These are phyloP conservation scores for Eupithecia abbreviata DNA, from an alignment of 2,888 invertebrate species.

Conservation along the genomic window DNA sequence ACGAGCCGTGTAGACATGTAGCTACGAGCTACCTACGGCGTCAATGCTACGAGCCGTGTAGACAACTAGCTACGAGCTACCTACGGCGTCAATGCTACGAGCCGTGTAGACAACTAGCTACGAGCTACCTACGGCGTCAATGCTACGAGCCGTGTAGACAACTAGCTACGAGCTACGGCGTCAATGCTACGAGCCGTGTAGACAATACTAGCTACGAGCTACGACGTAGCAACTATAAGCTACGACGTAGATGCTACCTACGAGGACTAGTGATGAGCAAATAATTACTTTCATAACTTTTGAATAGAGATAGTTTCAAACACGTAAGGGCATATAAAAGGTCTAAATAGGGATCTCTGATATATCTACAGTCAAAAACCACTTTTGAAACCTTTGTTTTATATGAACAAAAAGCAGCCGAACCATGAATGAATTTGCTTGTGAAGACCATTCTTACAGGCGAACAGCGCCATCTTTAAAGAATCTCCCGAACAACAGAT, in stretches of 20 bases:
- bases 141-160: too few relatives aligned
- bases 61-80: not conserved
- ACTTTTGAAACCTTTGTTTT: not conserved
- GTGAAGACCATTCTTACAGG: too few relatives aligned
- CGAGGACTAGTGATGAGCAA: not conserved
- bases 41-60: too few relatives aligned
- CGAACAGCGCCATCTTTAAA: not conserved
- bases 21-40: not conserved
- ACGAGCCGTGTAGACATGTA: too few relatives aligned
- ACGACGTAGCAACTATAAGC: not conserved
- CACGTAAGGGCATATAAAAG: not conserved
- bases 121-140: not conserved
- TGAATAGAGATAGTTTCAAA: not conserved
- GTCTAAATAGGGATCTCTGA: not conserved
- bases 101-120: not conserved
- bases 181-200: too few relatives aligned
- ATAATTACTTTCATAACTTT: slow-evolving; percentile 3
- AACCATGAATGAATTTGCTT: not conserved
- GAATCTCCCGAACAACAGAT: too few relatives aligned
- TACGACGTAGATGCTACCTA: not conserved
- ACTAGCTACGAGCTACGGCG: not conserved
- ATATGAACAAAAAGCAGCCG: too few relatives aligned
- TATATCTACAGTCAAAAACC: not conserved
- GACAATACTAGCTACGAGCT: not conserved
- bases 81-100: not conserved